Base-by-base conservation (phyloP, 2,113 vertebrate species). In the Pygoscelis adeliae region DNA sequence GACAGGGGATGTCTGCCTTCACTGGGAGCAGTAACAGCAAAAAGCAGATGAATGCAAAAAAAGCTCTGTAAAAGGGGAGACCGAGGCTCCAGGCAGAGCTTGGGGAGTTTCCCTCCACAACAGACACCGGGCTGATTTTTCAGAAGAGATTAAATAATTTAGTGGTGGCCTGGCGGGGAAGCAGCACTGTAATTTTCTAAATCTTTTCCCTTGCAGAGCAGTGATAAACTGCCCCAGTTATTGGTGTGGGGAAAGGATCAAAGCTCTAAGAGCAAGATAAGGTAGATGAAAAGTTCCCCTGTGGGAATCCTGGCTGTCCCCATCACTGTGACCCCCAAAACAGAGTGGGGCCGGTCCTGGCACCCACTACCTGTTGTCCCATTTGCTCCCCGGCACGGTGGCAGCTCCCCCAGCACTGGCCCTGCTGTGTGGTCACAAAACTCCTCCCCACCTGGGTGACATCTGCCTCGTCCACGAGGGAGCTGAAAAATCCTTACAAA, bases 321-420 rank as follows among this genome's bases (percentile, higher is more conserved):
- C 55, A 53, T 20, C 63, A 13, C 50, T 15, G 10, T 9, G 40
- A 89, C 4, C 49, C 44, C 32, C 14, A 2, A 15, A 80, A 53
- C 16, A 62, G 70, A 73, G 61, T 13, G 25, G 34, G 36, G 11
- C 23, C 58, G 77, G 21, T 6, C 19, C 74, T 71, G 65, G 42
- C 52, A 59, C 62, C 53, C 5, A 0, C 16, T 10, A 5, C 55
- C 59, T n/a, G 5, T 25, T 63, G 69, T 59, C 16, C 67, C 42
- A 1, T 23, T 36, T 49, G 67, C 23, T 49, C 46, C n/a, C 27
- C 13, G 5, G 59, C 4, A 4, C 0, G 0, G 32, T 15, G 40
- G 34, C 61, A 56, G 50, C 74, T 88, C 18, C 30, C 15, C 5
- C 27, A 27, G 47, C 42, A 1, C 52, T 13, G 36, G n/a, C 53